Evolutionary conservation across 2,888 invertebrate species (phyloP), one percentile per base, ranked within the genome.

Genomic region (Mycalesis mineus): DNA sequence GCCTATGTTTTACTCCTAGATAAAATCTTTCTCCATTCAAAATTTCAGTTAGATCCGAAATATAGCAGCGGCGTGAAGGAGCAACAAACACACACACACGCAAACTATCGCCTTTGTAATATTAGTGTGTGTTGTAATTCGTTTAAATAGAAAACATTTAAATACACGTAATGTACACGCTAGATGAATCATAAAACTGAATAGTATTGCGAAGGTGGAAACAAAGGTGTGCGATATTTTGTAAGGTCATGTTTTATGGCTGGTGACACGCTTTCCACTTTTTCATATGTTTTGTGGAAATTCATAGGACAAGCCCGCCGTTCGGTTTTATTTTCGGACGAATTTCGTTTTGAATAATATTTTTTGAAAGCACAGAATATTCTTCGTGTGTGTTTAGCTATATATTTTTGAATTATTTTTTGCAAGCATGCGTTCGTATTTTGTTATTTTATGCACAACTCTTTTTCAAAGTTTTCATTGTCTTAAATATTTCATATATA

Each of bases 201-300:
- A 28, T 33, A 31, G 33, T 44, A 37, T 45, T 22, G 39, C 31
- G 44, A 50, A 51, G n/a, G 40, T 40, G 9, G 36, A 59, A 55
- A 45, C 53, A 56, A 57, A 59, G 42, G 58, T 47, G 58, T 48
- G 59, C 37, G 36, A 54, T 44, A 53, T 53, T 54, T 53, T 58
- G 45, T 58, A 37, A 54, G 57, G 56, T 54, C 59, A 37, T 50
- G 53, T 60, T 64, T 64, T 62, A 64, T 61, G 39, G 53, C 61
- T 47, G 47, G 41, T 53, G 57, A 57, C 64, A 64, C 60, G 61
- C 62, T 59, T 55, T 58, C 60, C 52, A 49, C 53, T 63, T 60
- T 60, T 60, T 60, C 58, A 62, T 61, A 56, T 45, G 40, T 41
- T 54, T 59, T 42, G 45, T 48, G 33, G 50, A 62, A 60, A 60